Evolutionary conservation across 2,797 vertebrate species (phyloP), one percentile per base, ranked within the genome.

Genomic region (Neopelma chrysocephalum): DNA sequence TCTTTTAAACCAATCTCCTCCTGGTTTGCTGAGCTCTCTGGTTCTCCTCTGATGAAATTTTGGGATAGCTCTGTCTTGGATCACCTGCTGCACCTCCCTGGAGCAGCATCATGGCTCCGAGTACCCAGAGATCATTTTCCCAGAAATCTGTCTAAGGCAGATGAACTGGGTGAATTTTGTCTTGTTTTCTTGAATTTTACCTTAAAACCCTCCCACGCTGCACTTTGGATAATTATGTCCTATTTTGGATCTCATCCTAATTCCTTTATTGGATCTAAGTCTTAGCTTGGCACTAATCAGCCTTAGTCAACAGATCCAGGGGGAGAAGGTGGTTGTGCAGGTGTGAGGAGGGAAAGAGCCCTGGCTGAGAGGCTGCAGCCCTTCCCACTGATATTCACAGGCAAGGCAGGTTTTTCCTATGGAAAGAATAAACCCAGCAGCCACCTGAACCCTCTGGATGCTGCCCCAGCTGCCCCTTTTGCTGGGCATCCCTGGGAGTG

Each of bases 241-340:
- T 91, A 64, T 82, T 96, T 71, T 91, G 64, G 82, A 80, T 75
- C 40, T 79, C 72, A 42, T 60, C 64, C 73, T 85, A 88, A 81
- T 88, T 61, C 82, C 80, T 70, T 88, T 84, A 90, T 83, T 83
- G 82, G 90, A 64, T 93, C 64, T 87, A 34, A 58, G 65, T 77
- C 76, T 88, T 3, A 80, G 64, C 72, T 70, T 53, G 23, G 11
- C 27, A 5, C 60, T 89, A 8, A 93, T 87, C 43, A 22, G 51
- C 36, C 80, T 57, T 15, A 82, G 72, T 31, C 45, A 71, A 25
- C 42, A 36, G 70, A 57, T 20, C 23, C 8, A 18, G 56, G 38
- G n/a, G 57, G 15, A 57, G 83, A 31, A 56, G 17, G 47, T 4
- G 47, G 40, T 21, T 31, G 68, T 72, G 70, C 29, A 47, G 36